Evolutionary conservation across 2,113 vertebrate species (phyloP), one percentile per base, ranked within the genome.

Genomic region (Origma solitaria): DNA sequence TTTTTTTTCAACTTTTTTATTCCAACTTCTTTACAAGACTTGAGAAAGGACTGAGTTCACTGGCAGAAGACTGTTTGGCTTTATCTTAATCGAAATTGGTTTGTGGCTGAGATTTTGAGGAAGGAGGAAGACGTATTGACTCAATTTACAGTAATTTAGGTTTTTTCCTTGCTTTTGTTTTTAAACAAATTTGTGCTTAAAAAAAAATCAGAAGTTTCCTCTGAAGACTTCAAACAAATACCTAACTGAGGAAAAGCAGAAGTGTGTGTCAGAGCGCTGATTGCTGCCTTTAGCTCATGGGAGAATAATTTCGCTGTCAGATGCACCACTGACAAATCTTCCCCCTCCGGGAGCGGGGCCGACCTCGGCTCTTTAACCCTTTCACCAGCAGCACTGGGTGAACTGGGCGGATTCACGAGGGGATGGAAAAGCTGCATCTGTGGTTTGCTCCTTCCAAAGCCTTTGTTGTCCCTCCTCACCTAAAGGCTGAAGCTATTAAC

Each of bases 231-330:
- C 88, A 95, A 94, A 93, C 87, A 93, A 94, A 86, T 89, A 88
- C 76, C 79, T 54, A 72, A 57, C 78, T 97, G 97, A 97, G 95
- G 92, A 94, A 95, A 97, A 97, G 91, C 97, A 97, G 95, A 95
- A 95, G 93, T 86, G 76, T 96, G 94, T 97, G 94, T 94, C 94
- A 88, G 96, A 97, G 94, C 88, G 21, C 79, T 96, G 97, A 96
- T 97, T 96, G 90, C 95, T 90, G 92, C 89, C 19, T 95, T 94
- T 92, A 93, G 91, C 95, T 97, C 95, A 96, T 90, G 92, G 93
- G 79, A 96, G 95, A 97, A 96, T 88, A 94, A 95, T 97, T 97
- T 95, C 66, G 86, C 89, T 95, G 94, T 97, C 96, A 92, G 94
- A 94, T 95, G 90, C 90, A 83, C 87, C 94, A 27, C 91, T 88